Conservation (phyloP, 2,888 invertebrate species). For the Argyresthia albistria region DNA sequence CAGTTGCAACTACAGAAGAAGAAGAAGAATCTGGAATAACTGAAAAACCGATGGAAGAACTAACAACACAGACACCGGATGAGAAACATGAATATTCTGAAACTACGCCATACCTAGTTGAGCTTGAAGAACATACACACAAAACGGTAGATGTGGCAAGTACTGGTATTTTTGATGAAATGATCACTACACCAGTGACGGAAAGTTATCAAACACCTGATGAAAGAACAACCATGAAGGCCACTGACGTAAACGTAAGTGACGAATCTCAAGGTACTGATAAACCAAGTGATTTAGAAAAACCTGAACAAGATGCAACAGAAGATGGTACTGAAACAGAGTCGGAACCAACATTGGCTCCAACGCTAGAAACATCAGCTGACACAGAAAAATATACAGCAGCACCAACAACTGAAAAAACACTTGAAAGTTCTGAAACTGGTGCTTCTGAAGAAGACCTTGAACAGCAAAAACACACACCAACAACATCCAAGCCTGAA, state of each 20-base stretch:
- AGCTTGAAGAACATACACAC: conserved; percentile 46
- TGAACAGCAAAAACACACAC: not conserved
- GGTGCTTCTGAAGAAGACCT: not conserved
- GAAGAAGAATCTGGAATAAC: conserved; percentile 4
- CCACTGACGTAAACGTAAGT: not conserved
- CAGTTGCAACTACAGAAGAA: conserved; percentile 7
- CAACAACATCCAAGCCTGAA: not conserved
- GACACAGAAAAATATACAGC: conserved; percentile 14
- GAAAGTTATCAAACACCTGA: conserved; percentile 33
- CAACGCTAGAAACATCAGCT: not conserved
- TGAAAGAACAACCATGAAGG: conserved; percentile 19
- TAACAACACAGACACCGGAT: not conserved
- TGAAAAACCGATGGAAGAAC: conserved; percentile 4
- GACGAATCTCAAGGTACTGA: not conserved
- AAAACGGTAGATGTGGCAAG: conserved; percentile 20
- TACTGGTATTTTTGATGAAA: conserved; percentile 15
- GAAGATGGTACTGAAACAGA: not conserved
- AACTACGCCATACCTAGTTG: conserved; percentile 38
- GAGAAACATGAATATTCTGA: conserved; percentile 14
- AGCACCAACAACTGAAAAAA: conserved; percentile 9
- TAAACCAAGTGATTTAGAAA: not conserved
- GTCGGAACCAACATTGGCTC: not conserved
- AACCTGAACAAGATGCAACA: not conserved
- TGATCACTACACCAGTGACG: conserved; percentile 10
- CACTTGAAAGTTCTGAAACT: not conserved